Conservation (phyloP, 92 coral and sea anemone species). For the Parazoanthus swiftii region DNA sequence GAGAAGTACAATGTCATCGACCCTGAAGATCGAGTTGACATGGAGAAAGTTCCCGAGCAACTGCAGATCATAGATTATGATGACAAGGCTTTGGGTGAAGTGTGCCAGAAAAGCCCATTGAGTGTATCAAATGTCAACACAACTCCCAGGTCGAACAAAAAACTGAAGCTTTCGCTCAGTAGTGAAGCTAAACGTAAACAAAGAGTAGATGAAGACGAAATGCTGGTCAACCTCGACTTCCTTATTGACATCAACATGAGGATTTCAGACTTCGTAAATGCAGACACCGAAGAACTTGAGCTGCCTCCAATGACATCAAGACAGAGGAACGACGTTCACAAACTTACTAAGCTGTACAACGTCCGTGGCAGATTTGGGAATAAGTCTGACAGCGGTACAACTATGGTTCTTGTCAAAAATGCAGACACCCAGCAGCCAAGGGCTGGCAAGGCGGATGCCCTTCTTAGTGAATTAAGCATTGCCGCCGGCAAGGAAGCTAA, state of each 20-base stretch:
- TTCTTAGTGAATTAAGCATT: conserved; percentile 77
- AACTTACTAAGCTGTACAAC: conserved; percentile 77
- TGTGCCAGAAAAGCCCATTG: neutral
- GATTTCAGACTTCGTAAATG: conserved; percentile 76
- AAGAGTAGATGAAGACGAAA: conserved; percentile 52
- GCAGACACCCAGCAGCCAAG: conserved; percentile 74
- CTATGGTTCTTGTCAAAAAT: conserved; percentile 75
- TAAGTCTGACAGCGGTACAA: conserved; percentile 71
- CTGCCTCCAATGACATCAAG: conserved; percentile 81
- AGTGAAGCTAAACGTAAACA: neutral
- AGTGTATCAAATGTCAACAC: neutral
- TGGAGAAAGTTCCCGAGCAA: neutral
- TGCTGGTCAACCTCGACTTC: conserved; percentile 78
- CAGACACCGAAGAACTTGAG: conserved; percentile 62
- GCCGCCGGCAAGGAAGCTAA: conserved; percentile 66
- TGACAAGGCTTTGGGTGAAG: conserved; percentile 16
- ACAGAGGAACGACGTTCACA: conserved; percentile 83
- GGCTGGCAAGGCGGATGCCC: conserved; percentile 79
- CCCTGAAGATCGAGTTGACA: conserved; percentile 6
- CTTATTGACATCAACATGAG: conserved; percentile 78
- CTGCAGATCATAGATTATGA: neutral
- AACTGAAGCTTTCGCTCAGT: neutral
- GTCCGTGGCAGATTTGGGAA: conserved; percentile 79
- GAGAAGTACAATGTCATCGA: neutral
- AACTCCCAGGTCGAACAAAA: conserved; percentile 24